A percentile compares a stretch with the other conserved stretches of the same genome.
Evolutionary conservation across 2,888 invertebrate species (phyloP).

Genomic region (Orthonevra nobilis): DNA sequence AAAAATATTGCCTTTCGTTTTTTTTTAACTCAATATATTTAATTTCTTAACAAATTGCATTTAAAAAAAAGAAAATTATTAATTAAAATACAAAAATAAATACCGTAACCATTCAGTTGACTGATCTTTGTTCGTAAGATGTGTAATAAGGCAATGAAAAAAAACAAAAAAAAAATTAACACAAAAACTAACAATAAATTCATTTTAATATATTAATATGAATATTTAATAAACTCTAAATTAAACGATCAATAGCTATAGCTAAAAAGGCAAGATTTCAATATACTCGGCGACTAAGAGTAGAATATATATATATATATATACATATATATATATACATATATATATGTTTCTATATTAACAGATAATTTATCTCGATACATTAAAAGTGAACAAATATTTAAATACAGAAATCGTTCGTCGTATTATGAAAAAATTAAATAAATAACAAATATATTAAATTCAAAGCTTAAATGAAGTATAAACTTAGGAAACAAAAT

Average conservation of each 20-base stretch:
- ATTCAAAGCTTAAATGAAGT: too few species aligned
- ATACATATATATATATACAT: neutral
- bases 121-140: slow-evolving; percentile 51
- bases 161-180: slow-evolving; percentile 3
- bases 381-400: too few species aligned
- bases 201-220: neutral
- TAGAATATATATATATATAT: slow-evolving; percentile 7
- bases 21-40: neutral
- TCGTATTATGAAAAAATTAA: too few species aligned
- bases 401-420: too few species aligned
- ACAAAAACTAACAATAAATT: neutral
- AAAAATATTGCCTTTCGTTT: neutral
- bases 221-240: neutral
- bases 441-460: too few species aligned
- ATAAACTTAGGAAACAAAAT: neutral
- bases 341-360: too few species aligned
- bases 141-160: slow-evolving; percentile 34
- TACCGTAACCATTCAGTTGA: slow-evolving; percentile 39
- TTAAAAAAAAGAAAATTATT: too few species aligned
- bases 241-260: too few species aligned
- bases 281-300: slow-evolving; percentile 8
- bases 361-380: too few species aligned
- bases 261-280: slow-evolving; percentile 15
- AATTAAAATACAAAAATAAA: slow-evolving; percentile 15
- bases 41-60: too few species aligned